Conservation (phyloP, 2,888 invertebrate genomes). For the Thecophora atra region DNA sequence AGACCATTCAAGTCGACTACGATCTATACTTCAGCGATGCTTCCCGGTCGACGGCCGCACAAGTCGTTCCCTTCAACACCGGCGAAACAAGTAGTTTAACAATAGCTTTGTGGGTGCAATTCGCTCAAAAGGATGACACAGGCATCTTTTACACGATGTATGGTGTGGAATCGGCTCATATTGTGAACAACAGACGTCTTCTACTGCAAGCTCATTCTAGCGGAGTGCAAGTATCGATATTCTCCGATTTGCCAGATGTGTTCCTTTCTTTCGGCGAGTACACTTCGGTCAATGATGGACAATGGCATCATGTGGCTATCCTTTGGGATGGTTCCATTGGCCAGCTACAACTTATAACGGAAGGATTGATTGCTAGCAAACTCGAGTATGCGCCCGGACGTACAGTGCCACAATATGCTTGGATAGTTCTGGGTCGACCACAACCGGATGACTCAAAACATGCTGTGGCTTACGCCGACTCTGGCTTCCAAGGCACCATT, state of each 20-base stretch:
- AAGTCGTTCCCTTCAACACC: conserved; percentile 90
- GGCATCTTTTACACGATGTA: conserved; percentile 95
- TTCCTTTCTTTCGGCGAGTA: conserved; percentile 91
- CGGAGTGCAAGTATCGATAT: conserved; percentile 90
- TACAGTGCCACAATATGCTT: conserved; percentile 83
- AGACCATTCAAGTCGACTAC: conserved; percentile 98
- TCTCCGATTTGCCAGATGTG: conserved; percentile 87
- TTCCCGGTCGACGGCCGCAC: conserved; percentile 88
- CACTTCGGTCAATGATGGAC: conserved; percentile 93
- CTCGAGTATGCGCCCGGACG: conserved; percentile 89
- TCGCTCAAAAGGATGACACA: conserved; percentile 88
- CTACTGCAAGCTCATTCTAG: conserved; percentile 91
- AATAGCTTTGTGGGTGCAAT: conserved; percentile 96
- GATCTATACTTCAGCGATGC: conserved; percentile 95
- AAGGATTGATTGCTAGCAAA: conserved; percentile 93
- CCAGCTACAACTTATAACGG: conserved; percentile 89
- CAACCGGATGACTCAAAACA: conserved; percentile 74
- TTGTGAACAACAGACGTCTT: conserved; percentile 80
- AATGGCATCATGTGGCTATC: conserved; percentile 95
- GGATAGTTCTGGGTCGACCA: conserved; percentile 92
- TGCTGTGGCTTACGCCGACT: conserved; percentile 77
- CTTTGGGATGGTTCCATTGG: conserved; percentile 95
- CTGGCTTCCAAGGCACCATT: conserved; percentile 94
- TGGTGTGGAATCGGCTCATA: conserved; percentile 83
- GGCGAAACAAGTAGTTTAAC: conserved; percentile 82